phyloP scores from a whole-genome alignment of 1,140 invertebrate genomes.

The Drosophila sulfurigaster region DNA sequence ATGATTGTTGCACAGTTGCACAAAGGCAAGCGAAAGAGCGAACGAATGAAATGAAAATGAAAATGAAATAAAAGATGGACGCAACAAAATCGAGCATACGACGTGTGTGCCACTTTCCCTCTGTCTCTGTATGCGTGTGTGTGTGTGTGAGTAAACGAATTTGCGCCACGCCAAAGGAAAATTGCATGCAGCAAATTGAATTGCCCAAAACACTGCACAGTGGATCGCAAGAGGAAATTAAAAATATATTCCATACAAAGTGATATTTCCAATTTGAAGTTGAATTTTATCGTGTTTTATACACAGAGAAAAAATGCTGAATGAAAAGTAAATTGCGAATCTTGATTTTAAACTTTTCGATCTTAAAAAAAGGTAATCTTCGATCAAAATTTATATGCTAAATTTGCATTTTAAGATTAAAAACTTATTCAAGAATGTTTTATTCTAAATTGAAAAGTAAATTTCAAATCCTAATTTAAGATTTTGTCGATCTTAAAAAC shows the following conservation, averaged over 20 bases:
- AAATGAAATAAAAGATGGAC: conserved; percentile 63
- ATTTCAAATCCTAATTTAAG: no score
- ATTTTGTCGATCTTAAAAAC: no score
- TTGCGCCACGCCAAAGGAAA: conserved; percentile 45
- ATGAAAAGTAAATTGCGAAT: no score
- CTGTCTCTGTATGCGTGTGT: background rate
- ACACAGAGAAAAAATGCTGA: no score
- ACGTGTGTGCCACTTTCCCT: background rate
- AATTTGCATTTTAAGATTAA: no score
- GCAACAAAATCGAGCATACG: conserved; percentile 18
- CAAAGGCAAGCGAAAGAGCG: conserved; percentile 46
- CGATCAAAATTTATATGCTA: no score
- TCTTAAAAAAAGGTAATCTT: no score
- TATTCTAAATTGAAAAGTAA: no score
- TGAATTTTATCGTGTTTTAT: no score
- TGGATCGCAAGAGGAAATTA: conserved; percentile 23
- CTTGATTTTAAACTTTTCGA: no score
- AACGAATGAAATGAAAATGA: conserved; percentile 49
- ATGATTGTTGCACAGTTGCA: conserved; percentile 77
- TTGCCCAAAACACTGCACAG: conserved; percentile 46
- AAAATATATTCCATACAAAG: background rate
- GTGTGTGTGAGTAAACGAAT: conserved; percentile 48
- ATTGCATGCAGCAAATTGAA: conserved; percentile 59
- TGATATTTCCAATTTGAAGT: no score
- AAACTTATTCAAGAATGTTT: no score